Evolutionary conservation across 2,888 invertebrate genomes (phyloP), one percentile per base, ranked within the genome.

Genomic region (Trachelus iudaicus): DNA sequence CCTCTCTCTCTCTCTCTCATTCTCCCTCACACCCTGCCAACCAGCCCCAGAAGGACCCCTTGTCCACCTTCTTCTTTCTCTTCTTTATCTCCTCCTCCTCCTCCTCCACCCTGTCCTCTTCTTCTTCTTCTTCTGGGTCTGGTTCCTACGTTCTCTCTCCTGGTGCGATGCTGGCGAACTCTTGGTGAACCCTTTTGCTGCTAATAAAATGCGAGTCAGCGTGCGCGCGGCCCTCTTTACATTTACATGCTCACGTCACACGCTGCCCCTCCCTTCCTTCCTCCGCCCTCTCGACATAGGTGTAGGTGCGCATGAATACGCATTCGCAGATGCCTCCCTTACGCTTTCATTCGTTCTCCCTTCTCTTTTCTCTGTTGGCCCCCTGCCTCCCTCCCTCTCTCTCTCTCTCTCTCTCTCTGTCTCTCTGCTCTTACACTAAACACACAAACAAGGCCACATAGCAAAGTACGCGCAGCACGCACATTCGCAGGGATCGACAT

Each of bases 241-340:
- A 84, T 84, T 85, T 84, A 85, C 85, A 85, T 83, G 83, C 76
- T 69, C 75, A 34, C 79, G 80, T 56, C 81, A 79, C 79, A 69
- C 75, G 79, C 34, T 23, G 23, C 23, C 23, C 9, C 1, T 6
- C 40, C 6, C 1, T 0, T 1, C 0, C 4, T 4, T 15, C 0
- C 15, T 1, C 1, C n/a, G n/a, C n/a, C n/a, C n/a, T n/a, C n/a
- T n/a, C 9, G 56, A 23, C 56, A 23, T 56, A 56, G 23, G 56
- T 56, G 56, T 56, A 56, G 23, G 23, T 56, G 56, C 56, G 56
- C 9, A 56, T 23, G 56, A 56, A 23, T 56, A 56, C 23, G 56
- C 56, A 56, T 56, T 56, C 56, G 56, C 56, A 23, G 56, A 56
- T 56, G 56, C 56, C 23, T 56, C 56, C 56, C 56, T 56, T 56